Percentiles rank a stretch among this genome's conserved stretches.
These are phyloP conservation scores for Athene noctua DNA, from an alignment of 2,113 vertebrate species.

Conservation along the genomic window DNA sequence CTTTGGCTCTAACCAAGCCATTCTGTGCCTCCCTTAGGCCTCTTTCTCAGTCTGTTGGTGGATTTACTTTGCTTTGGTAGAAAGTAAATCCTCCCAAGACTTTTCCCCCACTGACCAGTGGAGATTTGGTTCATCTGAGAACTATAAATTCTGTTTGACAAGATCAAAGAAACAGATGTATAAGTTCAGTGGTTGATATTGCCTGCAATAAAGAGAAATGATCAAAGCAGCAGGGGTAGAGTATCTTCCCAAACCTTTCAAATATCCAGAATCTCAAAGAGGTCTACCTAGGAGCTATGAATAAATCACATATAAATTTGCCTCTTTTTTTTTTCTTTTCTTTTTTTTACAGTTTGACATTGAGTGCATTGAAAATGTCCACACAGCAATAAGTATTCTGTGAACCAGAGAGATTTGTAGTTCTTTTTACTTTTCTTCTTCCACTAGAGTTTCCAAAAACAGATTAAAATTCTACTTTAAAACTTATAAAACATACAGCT, in stretches of 20 bases:
- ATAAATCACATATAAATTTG: slow-evolving; percentile 74
- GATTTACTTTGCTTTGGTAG: slow-evolving; percentile 68
- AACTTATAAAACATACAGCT: not conserved
- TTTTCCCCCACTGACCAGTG: slow-evolving; percentile 70
- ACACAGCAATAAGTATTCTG: slow-evolving; percentile 58
- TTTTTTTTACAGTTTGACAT: slow-evolving; percentile 49
- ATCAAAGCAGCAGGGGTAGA: slow-evolving; percentile 72
- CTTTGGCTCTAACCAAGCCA: slow-evolving; percentile 49
- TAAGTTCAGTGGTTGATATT: slow-evolving; percentile 64
- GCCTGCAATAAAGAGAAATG: slow-evolving; percentile 65
- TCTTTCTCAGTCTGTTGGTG: slow-evolving; percentile 47
- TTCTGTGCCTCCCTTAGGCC: slow-evolving; percentile 64
- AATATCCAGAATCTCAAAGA: slow-evolving; percentile 72
- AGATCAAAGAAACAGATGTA: slow-evolving; percentile 77
- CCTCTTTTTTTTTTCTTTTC: slow-evolving; percentile 43
- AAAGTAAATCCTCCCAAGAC: slow-evolving; percentile 68
- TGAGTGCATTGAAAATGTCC: slow-evolving; percentile 64
- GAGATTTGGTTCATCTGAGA: slow-evolving; percentile 76
- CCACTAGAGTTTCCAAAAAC: slow-evolving; percentile 39
- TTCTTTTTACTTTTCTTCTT: slow-evolving; percentile 41
- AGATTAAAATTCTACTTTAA: slow-evolving; percentile 38
- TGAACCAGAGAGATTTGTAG: slow-evolving; percentile 55
- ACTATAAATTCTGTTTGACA: slow-evolving; percentile 80
- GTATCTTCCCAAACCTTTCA: slow-evolving; percentile 72
- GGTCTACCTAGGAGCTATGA: slow-evolving; percentile 71